A percentile compares a stretch with the other conserved stretches of the same genome.
These are phyloP conservation scores for Nipponia nippon DNA, from an alignment of 2,113 vertebrate species.

Conservation along the genomic window DNA sequence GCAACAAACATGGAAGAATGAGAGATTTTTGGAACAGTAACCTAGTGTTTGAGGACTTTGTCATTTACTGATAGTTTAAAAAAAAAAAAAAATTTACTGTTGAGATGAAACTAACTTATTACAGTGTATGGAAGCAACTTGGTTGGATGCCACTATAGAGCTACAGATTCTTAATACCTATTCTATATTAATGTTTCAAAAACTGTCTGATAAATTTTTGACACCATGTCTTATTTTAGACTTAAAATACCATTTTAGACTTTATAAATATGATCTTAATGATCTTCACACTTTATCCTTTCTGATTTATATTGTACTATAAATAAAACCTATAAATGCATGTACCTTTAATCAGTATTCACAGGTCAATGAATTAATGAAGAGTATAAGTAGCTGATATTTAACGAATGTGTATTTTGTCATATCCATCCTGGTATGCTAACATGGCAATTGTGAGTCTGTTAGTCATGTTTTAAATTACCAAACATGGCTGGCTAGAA, in stretches of 20 bases:
- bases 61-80: background rate
- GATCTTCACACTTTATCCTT: background rate
- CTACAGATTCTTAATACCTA: background rate
- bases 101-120: background rate
- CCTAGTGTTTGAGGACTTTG: background rate
- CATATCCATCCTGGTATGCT: background rate
- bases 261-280: background rate
- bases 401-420: background rate
- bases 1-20: background rate
- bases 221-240: background rate
- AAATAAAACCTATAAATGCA: background rate
- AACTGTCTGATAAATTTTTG: background rate
- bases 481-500: background rate
- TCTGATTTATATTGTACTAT: background rate
- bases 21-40: background rate
- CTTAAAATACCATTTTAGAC: background rate
- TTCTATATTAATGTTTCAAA: background rate
- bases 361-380: background rate
- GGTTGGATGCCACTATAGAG: background rate
- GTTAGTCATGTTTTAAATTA: background rate
- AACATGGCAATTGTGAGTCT: background rate
- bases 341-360: background rate
- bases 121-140: background rate
- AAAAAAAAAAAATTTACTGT: background rate
- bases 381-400: background rate